Base-by-base conservation (phyloP, 2,888 invertebrate species). In the Hemistola chrysoprasaria region DNA sequence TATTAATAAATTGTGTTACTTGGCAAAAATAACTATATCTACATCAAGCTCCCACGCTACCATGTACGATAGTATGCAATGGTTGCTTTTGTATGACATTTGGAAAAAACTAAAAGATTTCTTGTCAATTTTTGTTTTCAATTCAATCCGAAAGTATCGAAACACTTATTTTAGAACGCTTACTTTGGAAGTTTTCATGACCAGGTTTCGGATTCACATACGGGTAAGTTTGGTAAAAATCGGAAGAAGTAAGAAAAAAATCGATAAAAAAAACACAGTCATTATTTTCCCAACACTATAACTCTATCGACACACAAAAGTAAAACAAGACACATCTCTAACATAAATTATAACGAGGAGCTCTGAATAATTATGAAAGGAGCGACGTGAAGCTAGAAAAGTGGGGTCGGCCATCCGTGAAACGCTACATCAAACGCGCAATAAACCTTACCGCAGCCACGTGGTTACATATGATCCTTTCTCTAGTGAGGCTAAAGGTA, bases 291-390 rank as follows among this genome's bases (percentile, higher is more conserved):
- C 1, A 10, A 3, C 3, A 9, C 7, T n/a, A n/a, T 29, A 8
- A 1, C 24, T 1, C 7, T 31, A 22, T 32, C 39, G 38, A 39
- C 16, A 53, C 46, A 53, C 55, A 58, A 51, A 53, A 55, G 49
- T 16, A 46, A 48, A 47, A 44, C 47, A 5, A 5, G 16, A 5
- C 30, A 4, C 49, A 39, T 46, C 54, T 55, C 61, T 62, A 50
- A 27, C 7, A 41, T 40, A 64, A 65, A 62, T 70, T 66, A 66
- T 67, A 67, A 64, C 58, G 63, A 60, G 61, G 51, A 56, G 58
- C 55, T 54, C 62, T 70, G 71, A 72, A 76, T 75, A 71, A 75
- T 74, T 70, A 67, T 69, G 65, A 70, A 67, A 67, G 62, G 62
- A 51, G 54, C 53, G 51, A 48, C 49, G 56, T 24, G 53, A 25